These are phyloP conservation scores for Heterocephalus glaber DNA, from an alignment of 2,113 vertebrate genomes.

Conservation along the genomic window DNA sequence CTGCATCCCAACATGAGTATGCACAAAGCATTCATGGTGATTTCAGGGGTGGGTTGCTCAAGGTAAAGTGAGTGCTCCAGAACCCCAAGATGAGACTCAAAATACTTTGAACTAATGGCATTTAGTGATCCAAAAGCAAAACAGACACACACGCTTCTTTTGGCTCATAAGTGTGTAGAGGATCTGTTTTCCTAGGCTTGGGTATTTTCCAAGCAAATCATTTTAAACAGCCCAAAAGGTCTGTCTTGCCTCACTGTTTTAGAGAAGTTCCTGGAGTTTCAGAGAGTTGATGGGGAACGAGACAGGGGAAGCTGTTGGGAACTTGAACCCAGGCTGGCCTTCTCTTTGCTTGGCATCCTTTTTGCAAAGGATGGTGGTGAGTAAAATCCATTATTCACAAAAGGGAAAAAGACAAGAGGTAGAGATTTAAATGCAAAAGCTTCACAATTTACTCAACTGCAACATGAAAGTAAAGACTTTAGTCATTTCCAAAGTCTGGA, in stretches of 20 bases:
- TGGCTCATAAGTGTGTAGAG: not conserved
- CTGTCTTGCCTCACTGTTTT: constrained; percentile 7
- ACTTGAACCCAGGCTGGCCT: not conserved
- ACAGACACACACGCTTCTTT: constrained; percentile 34
- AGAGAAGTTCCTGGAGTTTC: constrained; percentile 41
- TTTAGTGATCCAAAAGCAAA: constrained; percentile 15
- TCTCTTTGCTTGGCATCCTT: not conserved
- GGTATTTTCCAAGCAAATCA: constrained; percentile 32
- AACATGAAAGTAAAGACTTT: not conserved
- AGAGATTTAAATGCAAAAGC: constrained; percentile 39
- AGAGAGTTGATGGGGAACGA: not conserved
- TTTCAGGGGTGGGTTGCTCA: not conserved
- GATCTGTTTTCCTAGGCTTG: constrained; percentile 46
- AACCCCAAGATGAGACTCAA: not conserved
- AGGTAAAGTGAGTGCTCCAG: not conserved
- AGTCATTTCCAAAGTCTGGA: not conserved
- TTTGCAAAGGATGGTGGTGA: not conserved
- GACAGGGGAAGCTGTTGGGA: not conserved
- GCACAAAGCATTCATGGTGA: not conserved
- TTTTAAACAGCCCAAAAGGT: constrained; percentile 25
- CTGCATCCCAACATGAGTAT: too few relatives aligned
- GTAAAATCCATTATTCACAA: constrained; percentile 33
- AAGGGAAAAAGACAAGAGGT: not conserved
- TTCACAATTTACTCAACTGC: not conserved
- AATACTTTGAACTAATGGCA: constrained; percentile 32